Evolutionary conservation across 2,797 vertebrate genomes (phyloP).

Genomic region (Semaprochilodus insignis): DNA sequence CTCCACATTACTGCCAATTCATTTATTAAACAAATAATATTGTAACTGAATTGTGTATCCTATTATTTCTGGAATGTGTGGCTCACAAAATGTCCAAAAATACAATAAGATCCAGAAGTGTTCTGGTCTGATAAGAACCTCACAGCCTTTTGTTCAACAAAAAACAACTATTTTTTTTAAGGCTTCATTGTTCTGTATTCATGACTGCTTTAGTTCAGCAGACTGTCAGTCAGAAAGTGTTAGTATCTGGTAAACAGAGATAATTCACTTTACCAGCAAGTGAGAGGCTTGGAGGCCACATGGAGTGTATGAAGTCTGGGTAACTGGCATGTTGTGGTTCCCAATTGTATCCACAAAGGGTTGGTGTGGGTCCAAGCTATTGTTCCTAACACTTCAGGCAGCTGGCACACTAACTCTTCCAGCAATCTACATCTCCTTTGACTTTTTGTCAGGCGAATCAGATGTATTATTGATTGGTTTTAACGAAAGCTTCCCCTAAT

Average conservation of each 20-base stretch:
- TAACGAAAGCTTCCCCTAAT: too few relatives aligned
- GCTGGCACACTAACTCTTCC: not conserved
- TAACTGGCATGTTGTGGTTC: not conserved
- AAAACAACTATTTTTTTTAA: slow-evolving; percentile 56
- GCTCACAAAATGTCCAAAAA: slow-evolving; percentile 66
- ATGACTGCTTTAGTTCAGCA: slow-evolving; percentile 44
- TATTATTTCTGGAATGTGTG: slow-evolving; percentile 57
- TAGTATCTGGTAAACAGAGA: slow-evolving; percentile 55
- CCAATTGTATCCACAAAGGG: not conserved
- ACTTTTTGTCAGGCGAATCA: not conserved
- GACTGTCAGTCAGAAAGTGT: slow-evolving; percentile 24
- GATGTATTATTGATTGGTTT: not conserved
- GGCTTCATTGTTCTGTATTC: slow-evolving; percentile 59
- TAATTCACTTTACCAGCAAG: slow-evolving; percentile 23
- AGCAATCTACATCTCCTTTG: not conserved
- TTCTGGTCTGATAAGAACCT: slow-evolving; percentile 65
- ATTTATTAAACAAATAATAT: slow-evolving; percentile 55
- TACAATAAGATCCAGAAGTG: slow-evolving; percentile 67
- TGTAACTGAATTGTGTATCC: slow-evolving; percentile 51
- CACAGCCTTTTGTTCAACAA: slow-evolving; percentile 33
- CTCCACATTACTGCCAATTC: slow-evolving; percentile 34
- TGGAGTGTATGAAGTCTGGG: not conserved
- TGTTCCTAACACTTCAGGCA: not conserved
- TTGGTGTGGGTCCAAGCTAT: not conserved
- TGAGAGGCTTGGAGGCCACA: not conserved